Evolutionary conservation across 2,888 invertebrate species (phyloP).

Genomic region (Xylota sylvarum): DNA sequence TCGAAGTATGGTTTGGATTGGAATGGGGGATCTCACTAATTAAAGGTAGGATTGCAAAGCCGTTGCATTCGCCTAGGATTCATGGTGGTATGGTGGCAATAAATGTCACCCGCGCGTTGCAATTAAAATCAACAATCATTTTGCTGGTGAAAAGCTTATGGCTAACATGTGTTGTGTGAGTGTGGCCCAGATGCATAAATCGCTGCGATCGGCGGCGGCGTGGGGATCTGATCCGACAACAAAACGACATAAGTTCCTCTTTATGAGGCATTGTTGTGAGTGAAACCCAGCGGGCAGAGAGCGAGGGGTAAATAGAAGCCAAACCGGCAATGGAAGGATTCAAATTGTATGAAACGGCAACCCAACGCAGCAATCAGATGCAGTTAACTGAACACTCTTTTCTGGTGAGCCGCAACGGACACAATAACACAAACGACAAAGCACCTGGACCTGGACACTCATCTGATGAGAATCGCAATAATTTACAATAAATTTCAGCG

Average conservation of each 20-base stretch:
- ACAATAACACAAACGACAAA: constrained; percentile 41
- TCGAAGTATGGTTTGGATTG: constrained; percentile 46
- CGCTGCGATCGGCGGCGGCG: constrained; percentile 43
- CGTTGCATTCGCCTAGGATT: constrained; percentile 27
- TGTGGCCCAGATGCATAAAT: constrained; percentile 57
- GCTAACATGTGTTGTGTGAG: not conserved
- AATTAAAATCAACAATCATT: constrained; percentile 71
- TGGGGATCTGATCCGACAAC: constrained; percentile 70
- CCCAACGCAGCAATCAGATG: constrained; percentile 10
- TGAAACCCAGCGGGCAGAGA: constrained; percentile 15
- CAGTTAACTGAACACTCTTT: not conserved
- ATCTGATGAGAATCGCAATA: constrained; percentile 73
- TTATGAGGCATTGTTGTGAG: constrained; percentile 73
- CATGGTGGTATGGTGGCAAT: constrained; percentile 33
- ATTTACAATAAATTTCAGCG: constrained; percentile 70
- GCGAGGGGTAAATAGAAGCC: not conserved
- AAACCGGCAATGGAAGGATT: constrained; percentile 19
- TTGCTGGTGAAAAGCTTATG: constrained; percentile 49
- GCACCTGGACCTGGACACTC: constrained; percentile 47
- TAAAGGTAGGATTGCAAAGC: constrained; percentile 36
- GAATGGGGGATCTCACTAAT: constrained; percentile 62
- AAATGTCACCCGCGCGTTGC: constrained; percentile 55
- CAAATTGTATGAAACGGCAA: constrained; percentile 23
- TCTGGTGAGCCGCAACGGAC: constrained; percentile 16
- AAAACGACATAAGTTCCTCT: constrained; percentile 74